A percentile compares a stretch with the other conserved stretches of the same genome.
Evolutionary conservation across 1,140 invertebrate species (phyloP).

Genomic region (Oncopeltus fasciatus): DNA sequence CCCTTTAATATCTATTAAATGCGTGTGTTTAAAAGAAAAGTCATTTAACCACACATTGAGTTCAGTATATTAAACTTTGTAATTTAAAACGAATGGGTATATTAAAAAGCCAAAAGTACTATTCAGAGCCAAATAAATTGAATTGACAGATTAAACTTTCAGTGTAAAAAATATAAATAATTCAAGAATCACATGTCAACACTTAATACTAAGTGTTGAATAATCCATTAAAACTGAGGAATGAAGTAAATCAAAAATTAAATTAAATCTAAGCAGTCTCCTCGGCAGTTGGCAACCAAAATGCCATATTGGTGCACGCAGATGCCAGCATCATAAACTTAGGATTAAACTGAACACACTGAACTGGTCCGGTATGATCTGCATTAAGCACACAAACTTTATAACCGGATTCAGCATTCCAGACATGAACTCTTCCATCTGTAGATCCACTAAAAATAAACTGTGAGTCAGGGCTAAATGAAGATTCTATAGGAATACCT

Average conservation of each 20-base stretch:
- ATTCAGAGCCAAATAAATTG: no score
- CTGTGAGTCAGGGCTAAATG: conserved; percentile 85
- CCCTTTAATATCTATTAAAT: no score
- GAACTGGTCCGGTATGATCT: conserved; percentile 92
- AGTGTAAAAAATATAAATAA: no score
- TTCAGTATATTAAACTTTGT: no score
- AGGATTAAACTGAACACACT: conserved; percentile 96
- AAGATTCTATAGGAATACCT: conserved; percentile 82
- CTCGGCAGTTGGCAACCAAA: conserved; percentile 70
- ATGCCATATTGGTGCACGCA: conserved; percentile 93
- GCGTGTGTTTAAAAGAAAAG: no score
- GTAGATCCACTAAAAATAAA: conserved; percentile 84
- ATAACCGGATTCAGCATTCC: conserved; percentile 84
- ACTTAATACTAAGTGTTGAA: neutral
- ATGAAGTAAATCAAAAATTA: neutral
- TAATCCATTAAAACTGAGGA: neutral
- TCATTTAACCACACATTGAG: no score
- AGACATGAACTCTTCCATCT: conserved; percentile 86
- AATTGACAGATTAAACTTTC: no score
- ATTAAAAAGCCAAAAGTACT: no score
- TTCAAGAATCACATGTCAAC: neutral
- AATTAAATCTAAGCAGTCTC: conserved; percentile 37
- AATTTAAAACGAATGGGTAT: no score
- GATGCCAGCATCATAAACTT: conserved; percentile 98
- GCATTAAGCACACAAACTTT: conserved; percentile 86